phyloP scores from a whole-genome alignment of 2,113 vertebrate species.

The Cynoglossus semilaevis region DNA sequence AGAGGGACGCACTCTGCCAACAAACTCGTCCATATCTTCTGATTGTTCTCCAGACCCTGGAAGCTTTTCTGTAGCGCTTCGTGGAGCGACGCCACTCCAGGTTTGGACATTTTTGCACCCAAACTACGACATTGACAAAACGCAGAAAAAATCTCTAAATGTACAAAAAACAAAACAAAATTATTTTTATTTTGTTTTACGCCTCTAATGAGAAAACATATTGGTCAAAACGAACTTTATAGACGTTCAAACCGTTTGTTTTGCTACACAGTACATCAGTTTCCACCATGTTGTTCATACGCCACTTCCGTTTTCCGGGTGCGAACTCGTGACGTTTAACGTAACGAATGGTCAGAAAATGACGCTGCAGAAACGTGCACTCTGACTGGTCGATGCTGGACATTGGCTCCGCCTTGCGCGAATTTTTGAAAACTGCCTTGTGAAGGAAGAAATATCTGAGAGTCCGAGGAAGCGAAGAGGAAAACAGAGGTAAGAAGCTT shows the following conservation, averaged over 20 bases:
- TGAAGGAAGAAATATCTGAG: neutral
- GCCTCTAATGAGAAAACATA: accelerated
- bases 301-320: conserved; percentile 40
- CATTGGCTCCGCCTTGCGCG: conserved; percentile 3
- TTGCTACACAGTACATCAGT: neutral
- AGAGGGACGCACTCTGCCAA: conserved; percentile 73
- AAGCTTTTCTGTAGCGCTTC: conserved; percentile 77
- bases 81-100: conserved; percentile 47
- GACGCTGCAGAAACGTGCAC: neutral
- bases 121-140: neutral
- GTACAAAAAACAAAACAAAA: neutral
- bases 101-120: conserved; percentile 53
- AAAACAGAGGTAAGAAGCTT: conserved; percentile 11
- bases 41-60: conserved; percentile 60
- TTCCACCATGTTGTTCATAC: conserved; percentile 20
- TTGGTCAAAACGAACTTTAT: neutral
- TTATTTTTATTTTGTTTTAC: neutral
- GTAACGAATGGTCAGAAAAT: accelerated
- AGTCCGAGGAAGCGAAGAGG: neutral
- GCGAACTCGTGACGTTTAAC: conserved; percentile 34
- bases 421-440: conserved; percentile 71
- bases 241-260: neutral
- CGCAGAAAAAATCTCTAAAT: neutral
- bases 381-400: conserved; percentile 52
- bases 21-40: conserved; percentile 64